Evolutionary conservation across 2,888 invertebrate genomes (phyloP), one percentile per base, ranked within the genome.

Genomic region (Orchesella flavescens): DNA sequence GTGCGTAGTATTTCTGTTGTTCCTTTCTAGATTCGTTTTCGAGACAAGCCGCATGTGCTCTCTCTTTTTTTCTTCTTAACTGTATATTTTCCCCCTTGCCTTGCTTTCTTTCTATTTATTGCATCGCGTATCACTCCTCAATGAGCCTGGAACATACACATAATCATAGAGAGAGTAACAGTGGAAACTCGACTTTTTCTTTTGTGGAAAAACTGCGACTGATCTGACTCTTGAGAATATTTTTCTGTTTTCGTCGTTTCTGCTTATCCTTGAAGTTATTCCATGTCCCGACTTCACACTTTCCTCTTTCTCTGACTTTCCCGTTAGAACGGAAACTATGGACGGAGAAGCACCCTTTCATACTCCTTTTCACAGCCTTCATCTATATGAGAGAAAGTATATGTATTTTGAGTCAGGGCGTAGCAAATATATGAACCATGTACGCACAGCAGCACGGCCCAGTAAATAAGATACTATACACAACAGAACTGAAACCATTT

Each of bases 161-260:
- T 68, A 57, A 55, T 24, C 55, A 46, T 61, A 24, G 75, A 63
- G 75, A 63, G 43, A 57, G 77, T 66, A 43, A 75, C 46, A 61
- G 53, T 73, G 21, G 73, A 23, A 71, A 46, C 10, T 49, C n/a
- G 24, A 49, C 44, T 74, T n/a, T n/a, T n/a, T 57, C 63, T 46
- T 74, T 63, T 74, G 74, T 46, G 61, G 49, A 68, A 49, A 66
- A 77, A 72, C 65, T 72, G 65, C 79, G 65, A 79, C 72, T 80
- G 80, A 80, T 80, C 80, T 80, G 72, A 80, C 80, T 80, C 80
- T 80, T 80, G 80, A 80, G 80, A 44, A 72, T 80, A 73, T 80
- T 80, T 79, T 72, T 73, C 49, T 65, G 65, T 80, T 66, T 80
- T 80, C 80, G 69, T 71, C 61, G 53, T 55, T 44, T 17, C 44